phyloP scores from a whole-genome alignment of 2,797 vertebrate species.

The Cuculus canorus region DNA sequence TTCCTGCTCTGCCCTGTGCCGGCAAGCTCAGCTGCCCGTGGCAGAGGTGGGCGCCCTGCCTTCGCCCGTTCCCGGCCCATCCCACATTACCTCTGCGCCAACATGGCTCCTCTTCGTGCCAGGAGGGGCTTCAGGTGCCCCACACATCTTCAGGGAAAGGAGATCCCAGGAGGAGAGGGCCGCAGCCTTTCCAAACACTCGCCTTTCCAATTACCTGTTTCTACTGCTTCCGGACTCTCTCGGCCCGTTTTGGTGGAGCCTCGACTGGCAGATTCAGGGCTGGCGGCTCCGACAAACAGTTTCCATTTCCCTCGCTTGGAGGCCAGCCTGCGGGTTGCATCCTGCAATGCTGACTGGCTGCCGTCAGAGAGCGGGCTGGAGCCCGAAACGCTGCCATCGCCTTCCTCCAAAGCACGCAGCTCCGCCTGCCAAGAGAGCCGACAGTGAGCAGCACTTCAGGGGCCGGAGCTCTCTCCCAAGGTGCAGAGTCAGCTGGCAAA shows the following conservation, averaged over 20 bases:
- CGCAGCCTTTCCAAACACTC: neutral
- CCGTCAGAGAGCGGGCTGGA: constrained; percentile 93
- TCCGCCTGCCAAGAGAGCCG: constrained; percentile 84
- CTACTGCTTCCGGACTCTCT: constrained; percentile 81
- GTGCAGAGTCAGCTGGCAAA: fast-evolving
- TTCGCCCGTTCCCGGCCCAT: neutral
- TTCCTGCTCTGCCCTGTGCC: neutral
- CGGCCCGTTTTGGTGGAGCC: constrained; percentile 84
- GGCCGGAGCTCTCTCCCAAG: fast-evolving
- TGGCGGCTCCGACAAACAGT: constrained; percentile 85
- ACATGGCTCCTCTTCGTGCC: fast-evolving
- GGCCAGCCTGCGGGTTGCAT: constrained; percentile 77
- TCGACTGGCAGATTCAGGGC: constrained; percentile 88
- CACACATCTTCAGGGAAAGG: neutral
- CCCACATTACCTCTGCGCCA: neutral
- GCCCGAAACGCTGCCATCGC: constrained; percentile 89
- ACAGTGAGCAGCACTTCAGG: neutral
- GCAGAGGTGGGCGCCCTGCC: too few relatives aligned
- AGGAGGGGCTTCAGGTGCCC: neutral
- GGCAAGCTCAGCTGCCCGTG: fast-evolving
- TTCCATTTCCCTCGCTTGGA: constrained; percentile 92
- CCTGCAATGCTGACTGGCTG: constrained; percentile 84
- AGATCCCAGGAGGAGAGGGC: neutral
- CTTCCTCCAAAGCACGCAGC: constrained; percentile 93
- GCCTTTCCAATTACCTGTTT: constrained; percentile 71